Evolutionary conservation across 2,113 vertebrate species (phyloP), one percentile per base, ranked within the genome.

Genomic region (Leuciscus idus): DNA sequence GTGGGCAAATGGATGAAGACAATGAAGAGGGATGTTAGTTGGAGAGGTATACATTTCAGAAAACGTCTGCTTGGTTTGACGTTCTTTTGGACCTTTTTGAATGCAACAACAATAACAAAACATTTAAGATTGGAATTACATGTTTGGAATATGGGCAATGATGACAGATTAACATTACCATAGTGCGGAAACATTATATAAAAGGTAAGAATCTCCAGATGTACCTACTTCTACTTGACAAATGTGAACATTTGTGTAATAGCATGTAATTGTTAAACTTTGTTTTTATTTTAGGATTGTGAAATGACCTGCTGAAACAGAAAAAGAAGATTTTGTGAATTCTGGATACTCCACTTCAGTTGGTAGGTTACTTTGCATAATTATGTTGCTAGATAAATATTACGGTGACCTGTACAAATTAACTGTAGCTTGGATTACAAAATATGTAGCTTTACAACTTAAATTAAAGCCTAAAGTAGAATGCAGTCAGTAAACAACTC

Each of bases 1-100:
- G 88, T 87, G 83, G 88, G 75, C 76, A 81, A 77, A 79, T 77
- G 43, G 84, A 48, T 48, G 28, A 74, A 87, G 78, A 87, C 83
- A 87, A 70, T 81, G 81, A 85, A 85, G 55, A 79, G 88, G 75
- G 15, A 68, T 66, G 70, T 30, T 79, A 72, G 73, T 83, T 78
- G 76, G 84, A 86, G 81, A 80, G 57, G 57, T 78, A 36, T 84
- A 68, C 81, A 84, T 81, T 86, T 19, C 81, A 61, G n/a, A 33
- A 78, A 78, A 64, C 79, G 73, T 73, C 78, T 85, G 73, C 59
- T 74, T 39, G 59, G 62, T 52, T 73, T 59, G 19, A 75, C 21
- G 81, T 61, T 39, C 28, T 50, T 81, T 59, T 55, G 26, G 46
- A n/a, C 33, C 21, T 68, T 57, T 86, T 50, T 73, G 19, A 46